These are phyloP conservation scores for Formica selysi DNA, from an alignment of 1,140 invertebrate species.

Conservation along the genomic window DNA sequence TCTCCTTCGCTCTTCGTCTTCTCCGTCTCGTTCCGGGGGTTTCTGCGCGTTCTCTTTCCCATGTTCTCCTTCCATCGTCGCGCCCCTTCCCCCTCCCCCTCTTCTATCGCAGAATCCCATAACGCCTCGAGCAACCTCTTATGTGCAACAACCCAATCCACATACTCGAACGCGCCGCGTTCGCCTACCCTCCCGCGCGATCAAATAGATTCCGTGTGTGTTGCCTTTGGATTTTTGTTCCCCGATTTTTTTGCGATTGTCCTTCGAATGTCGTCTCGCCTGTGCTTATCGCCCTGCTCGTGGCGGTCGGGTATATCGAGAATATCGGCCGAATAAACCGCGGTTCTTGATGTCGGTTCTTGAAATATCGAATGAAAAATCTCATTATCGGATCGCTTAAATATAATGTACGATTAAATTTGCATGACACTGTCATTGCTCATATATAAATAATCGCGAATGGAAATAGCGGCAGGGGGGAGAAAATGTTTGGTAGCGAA, in stretches of 20 bases:
- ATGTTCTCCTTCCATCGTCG: conserved; percentile 20
- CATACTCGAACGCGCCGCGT: conserved; percentile 57
- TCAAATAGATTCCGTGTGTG: conserved; percentile 61
- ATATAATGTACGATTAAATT: conserved; percentile 18
- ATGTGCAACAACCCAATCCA: conserved; percentile 73
- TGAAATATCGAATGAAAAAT: conserved; percentile 22
- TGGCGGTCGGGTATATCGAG: neutral
- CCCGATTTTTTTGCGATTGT: conserved; percentile 51
- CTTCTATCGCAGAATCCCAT: conserved; percentile 51
- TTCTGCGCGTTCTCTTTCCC: conserved; percentile 28
- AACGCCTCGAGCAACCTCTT: conserved; percentile 70
- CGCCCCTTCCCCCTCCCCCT: conserved; percentile 14
- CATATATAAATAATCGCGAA: conserved; percentile 6
- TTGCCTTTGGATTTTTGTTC: conserved; percentile 36
- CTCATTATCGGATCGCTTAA: neutral
- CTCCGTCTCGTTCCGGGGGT: conserved; percentile 16
- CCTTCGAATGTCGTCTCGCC: conserved; percentile 8
- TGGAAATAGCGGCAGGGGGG: neutral
- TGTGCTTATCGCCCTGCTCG: neutral
- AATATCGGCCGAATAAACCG: conserved; percentile 10
- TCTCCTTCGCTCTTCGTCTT: neutral
- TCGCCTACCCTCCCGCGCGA: conserved; percentile 37
- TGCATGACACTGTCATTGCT: neutral
- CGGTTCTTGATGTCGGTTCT: neutral
- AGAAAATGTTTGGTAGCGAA: conserved; percentile 3